Evolutionary conservation across 2,113 vertebrate species (phyloP), one percentile per base, ranked within the genome.

Genomic region (Hippocampus zosterae): DNA sequence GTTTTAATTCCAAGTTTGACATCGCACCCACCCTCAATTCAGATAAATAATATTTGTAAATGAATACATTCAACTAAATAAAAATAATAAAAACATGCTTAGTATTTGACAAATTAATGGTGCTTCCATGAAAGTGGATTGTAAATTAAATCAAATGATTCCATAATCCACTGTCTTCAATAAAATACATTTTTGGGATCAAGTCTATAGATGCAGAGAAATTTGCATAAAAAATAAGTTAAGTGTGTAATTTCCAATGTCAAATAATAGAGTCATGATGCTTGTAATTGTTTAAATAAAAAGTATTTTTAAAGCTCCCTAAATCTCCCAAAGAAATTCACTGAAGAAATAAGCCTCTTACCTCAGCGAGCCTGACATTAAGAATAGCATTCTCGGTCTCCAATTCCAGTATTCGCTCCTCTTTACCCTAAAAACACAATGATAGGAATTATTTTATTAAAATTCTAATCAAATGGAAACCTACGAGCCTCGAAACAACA

Each of bases 321-420:
- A 3, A 46, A 46, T 46, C 44, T 46, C 12, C 52, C 8, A 21
- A n/a, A n/a, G n/a, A 53, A 53, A 11, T 56, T n/a, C 55, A 23
- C 5, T 16, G n/a, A 21, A 37, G 33, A 19, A 25, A 16, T 12
- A 19, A 52, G 73, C 56, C 60, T 72, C 70, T 79, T 71, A 88
- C 86, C 91, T 94, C 87, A 2, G 94, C 90, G 67, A 95, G 81
- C 65, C 91, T 93, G 77, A 95, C 87, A 76, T 94, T 93, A 75
- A 95, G 93, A 76, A 89, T 81, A 1, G 93, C 91, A 53, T 95
- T 96, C 79, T 95, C 92, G 0, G 91, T 94, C 82, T 95, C 93
- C 81, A 96, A 83, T 19, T 94, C 90, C 69, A 93, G 75, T 79
- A 94, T 94, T 63, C 89, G 85, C 79, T 96, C 94, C 84, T 95